phyloP scores from a whole-genome alignment of 1,140 invertebrate genomes.

The Thaumetopoea pityocampa region DNA sequence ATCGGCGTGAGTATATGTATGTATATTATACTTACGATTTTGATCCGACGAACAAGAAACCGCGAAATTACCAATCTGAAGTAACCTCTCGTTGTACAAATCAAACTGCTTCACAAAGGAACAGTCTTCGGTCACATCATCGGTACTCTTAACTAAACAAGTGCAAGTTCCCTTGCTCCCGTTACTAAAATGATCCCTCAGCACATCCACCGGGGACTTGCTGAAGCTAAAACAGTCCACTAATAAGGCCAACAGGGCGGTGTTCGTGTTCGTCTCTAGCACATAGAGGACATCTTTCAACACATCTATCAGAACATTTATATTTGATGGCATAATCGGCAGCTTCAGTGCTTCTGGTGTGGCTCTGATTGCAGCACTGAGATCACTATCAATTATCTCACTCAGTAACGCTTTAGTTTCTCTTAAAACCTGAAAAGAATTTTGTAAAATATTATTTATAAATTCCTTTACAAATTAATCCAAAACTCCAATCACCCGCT shows the following conservation, averaged over 20 bases:
- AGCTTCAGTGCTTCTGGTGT: constrained; percentile 43
- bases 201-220: constrained; percentile 38
- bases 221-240: constrained; percentile 55
- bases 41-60: constrained; percentile 80
- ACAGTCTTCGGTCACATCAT: constrained; percentile 40
- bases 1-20: too few species aligned
- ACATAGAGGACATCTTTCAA: constrained; percentile 61
- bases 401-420: constrained; percentile 57
- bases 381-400: constrained; percentile 47
- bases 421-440: constrained; percentile 51
- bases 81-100: constrained; percentile 78
- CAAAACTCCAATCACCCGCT: too few species aligned
- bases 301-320: constrained; percentile 60
- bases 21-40: constrained; percentile 72
- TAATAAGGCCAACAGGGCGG: constrained; percentile 51
- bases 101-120: constrained; percentile 78
- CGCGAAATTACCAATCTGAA: constrained; percentile 83
- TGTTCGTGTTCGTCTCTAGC: constrained; percentile 64
- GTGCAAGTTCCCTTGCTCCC: constrained; percentile 24
- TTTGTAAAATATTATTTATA: too few species aligned
- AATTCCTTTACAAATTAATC: too few species aligned
- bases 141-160: constrained; percentile 25
- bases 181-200: constrained; percentile 43
- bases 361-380: constrained; percentile 34
- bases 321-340: constrained; percentile 55